Conservation (phyloP, 2,113 vertebrate species). For the Laticauda colubrina region DNA sequence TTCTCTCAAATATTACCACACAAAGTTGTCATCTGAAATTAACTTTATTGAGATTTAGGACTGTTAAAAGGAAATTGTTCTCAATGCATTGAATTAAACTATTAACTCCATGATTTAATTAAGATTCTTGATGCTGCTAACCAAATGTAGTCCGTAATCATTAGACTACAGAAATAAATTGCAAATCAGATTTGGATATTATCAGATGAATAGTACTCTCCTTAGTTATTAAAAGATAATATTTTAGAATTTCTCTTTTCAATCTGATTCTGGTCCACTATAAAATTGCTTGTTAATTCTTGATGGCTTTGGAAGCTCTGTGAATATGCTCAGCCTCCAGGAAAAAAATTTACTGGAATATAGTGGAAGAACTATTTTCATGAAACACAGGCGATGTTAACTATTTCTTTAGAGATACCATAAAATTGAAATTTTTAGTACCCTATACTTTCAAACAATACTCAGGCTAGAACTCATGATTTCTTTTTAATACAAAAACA, state of each 20-base stretch:
- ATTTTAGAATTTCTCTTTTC: neutral
- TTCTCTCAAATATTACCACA: neutral
- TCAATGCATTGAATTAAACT: neutral
- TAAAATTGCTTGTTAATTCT: neutral
- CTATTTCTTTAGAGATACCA: neutral
- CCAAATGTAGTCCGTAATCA: neutral
- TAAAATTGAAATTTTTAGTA: neutral
- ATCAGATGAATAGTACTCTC: neutral
- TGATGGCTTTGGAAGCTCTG: neutral
- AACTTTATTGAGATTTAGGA: neutral
- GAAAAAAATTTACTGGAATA: neutral
- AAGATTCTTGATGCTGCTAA: neutral
- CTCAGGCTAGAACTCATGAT: neutral
- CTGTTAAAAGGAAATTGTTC: neutral
- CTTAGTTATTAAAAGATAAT: neutral
- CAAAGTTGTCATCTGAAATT: neutral
- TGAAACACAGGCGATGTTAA: neutral
- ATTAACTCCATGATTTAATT: neutral
- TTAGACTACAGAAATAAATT: neutral
- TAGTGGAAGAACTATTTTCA: neutral
- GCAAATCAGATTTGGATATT: neutral
- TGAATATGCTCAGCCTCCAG: neutral
- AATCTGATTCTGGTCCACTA: neutral
- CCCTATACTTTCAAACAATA: neutral
- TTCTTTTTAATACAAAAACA: neutral